Base-by-base conservation (phyloP, 1,140 invertebrate species). In the Rhysida immarginata region DNA sequence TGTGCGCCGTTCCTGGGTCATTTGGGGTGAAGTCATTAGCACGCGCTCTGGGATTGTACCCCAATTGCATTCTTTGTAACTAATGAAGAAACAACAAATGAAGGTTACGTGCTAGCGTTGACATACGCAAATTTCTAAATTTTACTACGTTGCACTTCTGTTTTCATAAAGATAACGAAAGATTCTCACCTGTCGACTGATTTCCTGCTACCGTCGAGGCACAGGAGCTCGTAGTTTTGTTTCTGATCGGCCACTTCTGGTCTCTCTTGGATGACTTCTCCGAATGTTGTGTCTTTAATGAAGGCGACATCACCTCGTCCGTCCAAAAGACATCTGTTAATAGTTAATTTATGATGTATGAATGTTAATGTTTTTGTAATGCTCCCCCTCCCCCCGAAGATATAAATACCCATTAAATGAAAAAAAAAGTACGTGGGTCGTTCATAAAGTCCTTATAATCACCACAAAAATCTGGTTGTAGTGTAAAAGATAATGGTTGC, bases 151-250 rank as follows among this genome's bases (percentile, higher is more conserved):
- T 45, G 8, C 8, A 5, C 20, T 45, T 21, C n/a, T n/a, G n/a
- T n/a, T n/a, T n/a, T n/a, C n/a, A n/a, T n/a, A n/a, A n/a, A n/a
- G n/a, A n/a, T n/a, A n/a, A 35, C 5, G 29, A 35, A 8, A 35
- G 29, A 27, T 21, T 8, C 48, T 56, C 27, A 74, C 29, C 66
- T 57, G 26, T 63, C 60, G 43, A 71, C 20, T 1, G 58, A n/a
- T 42, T 25, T 35, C 2, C 67, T 58, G 16, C 61, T 66, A 2
- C 75, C 75, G 67, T 77, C 74, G 48, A 70, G 69, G 62, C 75
- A 77, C 45, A 77, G 60, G 21, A 77, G 60, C 58, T 77, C 74
- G 61, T 75, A 77, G 59, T 77, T 75, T 59, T 74, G 71, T 18
- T 27, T 51, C 54, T 56, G 54, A 11, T 14, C 20, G 2, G 63